These are phyloP conservation scores for Hozukius guyotensis DNA, from an alignment of 2,797 vertebrate genomes.

Conservation along the genomic window DNA sequence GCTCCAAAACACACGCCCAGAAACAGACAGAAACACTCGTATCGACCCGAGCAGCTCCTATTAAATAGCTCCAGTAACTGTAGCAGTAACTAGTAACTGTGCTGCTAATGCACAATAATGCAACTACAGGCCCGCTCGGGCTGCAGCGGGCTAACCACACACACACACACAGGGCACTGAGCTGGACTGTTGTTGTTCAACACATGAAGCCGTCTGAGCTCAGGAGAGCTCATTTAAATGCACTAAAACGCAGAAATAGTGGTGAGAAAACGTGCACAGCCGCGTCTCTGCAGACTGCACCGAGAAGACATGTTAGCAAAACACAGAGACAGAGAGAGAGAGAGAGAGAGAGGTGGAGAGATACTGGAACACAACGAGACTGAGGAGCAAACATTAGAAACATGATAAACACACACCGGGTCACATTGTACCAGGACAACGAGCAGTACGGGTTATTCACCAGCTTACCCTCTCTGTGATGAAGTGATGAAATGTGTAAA, in stretches of 20 bases:
- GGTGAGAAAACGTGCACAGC: background rate
- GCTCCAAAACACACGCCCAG: conserved; percentile 35
- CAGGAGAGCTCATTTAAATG: background rate
- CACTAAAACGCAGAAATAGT: background rate
- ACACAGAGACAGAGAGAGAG: conserved; percentile 13
- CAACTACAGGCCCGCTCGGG: conserved; percentile 42
- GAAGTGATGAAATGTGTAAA: conserved; percentile 26
- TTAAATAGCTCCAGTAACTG: background rate
- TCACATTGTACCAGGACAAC: background rate
- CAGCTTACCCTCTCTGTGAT: conserved; percentile 70
- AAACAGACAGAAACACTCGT: background rate
- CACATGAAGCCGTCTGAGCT: background rate
- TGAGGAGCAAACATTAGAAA: background rate
- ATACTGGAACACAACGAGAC: conserved; percentile 8
- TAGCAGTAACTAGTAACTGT: too few species aligned
- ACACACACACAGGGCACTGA: background rate
- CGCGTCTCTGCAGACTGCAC: conserved; percentile 29
- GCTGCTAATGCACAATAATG: conserved; percentile 1
- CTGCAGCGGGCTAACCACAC: conserved; percentile 21
- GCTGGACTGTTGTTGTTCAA: background rate
- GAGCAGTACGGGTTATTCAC: background rate
- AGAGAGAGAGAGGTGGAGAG: background rate
- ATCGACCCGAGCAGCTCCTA: background rate
- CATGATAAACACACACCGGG: background rate
- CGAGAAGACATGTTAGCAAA: conserved; percentile 40